Evolutionary conservation across 2,113 vertebrate species (phyloP).

Genomic region (Hypomesus transpacificus): DNA sequence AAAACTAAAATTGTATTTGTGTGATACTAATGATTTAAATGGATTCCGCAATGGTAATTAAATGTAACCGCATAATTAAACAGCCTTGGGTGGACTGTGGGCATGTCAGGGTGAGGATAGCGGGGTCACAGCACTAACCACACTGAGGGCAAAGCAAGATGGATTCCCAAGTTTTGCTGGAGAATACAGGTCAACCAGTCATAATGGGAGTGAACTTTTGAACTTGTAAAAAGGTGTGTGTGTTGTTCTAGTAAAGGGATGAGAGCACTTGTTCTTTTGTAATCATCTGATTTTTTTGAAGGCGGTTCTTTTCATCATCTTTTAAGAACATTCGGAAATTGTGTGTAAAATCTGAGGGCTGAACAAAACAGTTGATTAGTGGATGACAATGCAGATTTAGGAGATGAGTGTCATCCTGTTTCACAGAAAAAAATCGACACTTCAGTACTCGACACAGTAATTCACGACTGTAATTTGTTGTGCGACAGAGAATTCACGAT

Average conservation of each 20-base stretch:
- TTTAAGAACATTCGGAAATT: too few relatives aligned
- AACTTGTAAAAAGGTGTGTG: conserved; percentile 52
- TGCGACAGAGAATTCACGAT: too few relatives aligned
- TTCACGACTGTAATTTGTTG: too few relatives aligned
- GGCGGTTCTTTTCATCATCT: background rate
- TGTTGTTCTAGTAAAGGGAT: conserved; percentile 30
- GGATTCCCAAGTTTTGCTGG: conserved; percentile 54
- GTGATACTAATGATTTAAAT: background rate
- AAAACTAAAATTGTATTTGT: background rate
- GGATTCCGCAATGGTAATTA: background rate
- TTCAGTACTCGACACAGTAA: too few relatives aligned
- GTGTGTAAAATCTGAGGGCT: too few relatives aligned
- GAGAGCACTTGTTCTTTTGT: conserved; percentile 14
- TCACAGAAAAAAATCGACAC: too few relatives aligned
- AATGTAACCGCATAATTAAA: background rate
- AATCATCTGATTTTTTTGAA: background rate
- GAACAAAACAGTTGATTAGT: too few relatives aligned
- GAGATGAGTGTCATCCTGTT: too few relatives aligned
- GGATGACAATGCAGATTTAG: too few relatives aligned
- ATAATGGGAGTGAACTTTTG: conserved; percentile 71
- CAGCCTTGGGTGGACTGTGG: background rate
- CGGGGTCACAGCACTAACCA: conserved; percentile 37
- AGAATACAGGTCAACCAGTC: conserved; percentile 68
- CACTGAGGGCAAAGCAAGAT: conserved; percentile 32
- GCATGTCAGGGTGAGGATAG: conserved; percentile 36